Percentiles rank a stretch among this genome's conserved stretches.
phyloP scores from a whole-genome alignment of 2,113 vertebrate genomes.

The Poeciliopsis retropinna region DNA sequence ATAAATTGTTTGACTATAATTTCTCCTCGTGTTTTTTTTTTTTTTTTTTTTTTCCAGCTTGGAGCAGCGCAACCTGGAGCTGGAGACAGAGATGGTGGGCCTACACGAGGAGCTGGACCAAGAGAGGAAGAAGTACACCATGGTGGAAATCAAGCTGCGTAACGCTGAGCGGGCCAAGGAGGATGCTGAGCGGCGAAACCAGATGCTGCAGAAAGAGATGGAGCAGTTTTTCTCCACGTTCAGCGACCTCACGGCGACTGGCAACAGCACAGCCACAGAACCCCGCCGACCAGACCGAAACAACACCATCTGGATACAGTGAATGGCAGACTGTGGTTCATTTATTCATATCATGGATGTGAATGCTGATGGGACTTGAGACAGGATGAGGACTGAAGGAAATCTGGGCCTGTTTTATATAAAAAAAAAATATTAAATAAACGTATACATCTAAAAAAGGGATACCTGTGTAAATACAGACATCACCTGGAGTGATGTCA shows the following conservation, averaged over 20 bases:
- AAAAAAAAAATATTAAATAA: constrained; percentile 17
- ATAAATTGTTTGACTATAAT: not conserved
- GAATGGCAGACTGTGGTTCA: constrained; percentile 58
- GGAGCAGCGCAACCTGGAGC: constrained; percentile 91
- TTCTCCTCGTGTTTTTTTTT: not conserved
- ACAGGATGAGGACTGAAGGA: constrained; percentile 54
- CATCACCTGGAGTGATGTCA: constrained; percentile 71
- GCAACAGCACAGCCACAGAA: constrained; percentile 81
- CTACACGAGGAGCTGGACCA: constrained; percentile 96
- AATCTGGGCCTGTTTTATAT: constrained; percentile 37
- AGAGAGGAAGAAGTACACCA: constrained; percentile 97
- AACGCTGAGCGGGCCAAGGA: constrained; percentile 96
- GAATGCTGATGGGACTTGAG: constrained; percentile 33
- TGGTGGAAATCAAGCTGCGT: constrained; percentile 99
- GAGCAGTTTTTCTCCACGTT: constrained; percentile 99
- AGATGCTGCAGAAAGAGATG: constrained; percentile 98
- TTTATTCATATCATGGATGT: constrained; percentile 21
- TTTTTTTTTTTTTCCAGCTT: constrained; percentile 77
- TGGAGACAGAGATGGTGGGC: constrained; percentile 92
- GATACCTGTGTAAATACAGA: constrained; percentile 28
- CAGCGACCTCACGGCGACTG: constrained; percentile 90
- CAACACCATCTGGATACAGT: constrained; percentile 97
- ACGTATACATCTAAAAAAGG: constrained; percentile 9
- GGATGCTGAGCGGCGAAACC: constrained; percentile 94
- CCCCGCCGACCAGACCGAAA: constrained; percentile 88